Evolutionary conservation across 2,888 invertebrate species (phyloP).

Genomic region (Eupithecia tripunctaria): DNA sequence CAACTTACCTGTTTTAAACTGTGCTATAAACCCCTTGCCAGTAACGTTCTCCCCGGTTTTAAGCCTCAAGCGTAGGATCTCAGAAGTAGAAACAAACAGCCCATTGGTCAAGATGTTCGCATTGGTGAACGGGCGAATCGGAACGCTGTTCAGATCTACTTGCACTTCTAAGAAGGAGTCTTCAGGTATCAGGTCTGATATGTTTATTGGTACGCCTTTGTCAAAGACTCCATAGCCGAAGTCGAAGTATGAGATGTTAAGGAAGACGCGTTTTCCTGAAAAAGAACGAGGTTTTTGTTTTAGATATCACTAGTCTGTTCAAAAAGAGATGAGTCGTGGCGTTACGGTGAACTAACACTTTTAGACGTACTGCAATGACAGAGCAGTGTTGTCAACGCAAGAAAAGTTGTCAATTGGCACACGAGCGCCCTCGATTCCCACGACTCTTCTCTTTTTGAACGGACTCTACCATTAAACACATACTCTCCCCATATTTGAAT

Average conservation of each 20-base stretch:
- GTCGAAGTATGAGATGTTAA: conserved; percentile 87
- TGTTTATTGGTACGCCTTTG: conserved; percentile 70
- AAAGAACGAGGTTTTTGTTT: conserved; percentile 19
- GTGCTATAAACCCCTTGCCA: conserved; percentile 87
- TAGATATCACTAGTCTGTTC: too few species aligned
- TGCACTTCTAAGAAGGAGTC: conserved; percentile 83
- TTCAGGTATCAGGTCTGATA: conserved; percentile 60
- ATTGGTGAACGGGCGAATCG: conserved; percentile 85
- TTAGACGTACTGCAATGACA: too few species aligned
- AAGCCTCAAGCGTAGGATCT: conserved; percentile 86
- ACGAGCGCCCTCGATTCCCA: too few species aligned
- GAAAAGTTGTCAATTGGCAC: too few species aligned
- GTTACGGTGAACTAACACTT: too few species aligned
- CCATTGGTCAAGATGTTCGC: conserved; percentile 86
- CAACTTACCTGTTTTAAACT: conserved; percentile 86
- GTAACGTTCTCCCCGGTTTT: conserved; percentile 86
- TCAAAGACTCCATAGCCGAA: conserved; percentile 76
- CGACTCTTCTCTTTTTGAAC: too few species aligned
- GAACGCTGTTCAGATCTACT: conserved; percentile 80
- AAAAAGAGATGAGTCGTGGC: too few species aligned
- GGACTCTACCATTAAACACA: too few species aligned
- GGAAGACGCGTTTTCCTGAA: conserved; percentile 87
- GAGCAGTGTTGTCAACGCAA: too few species aligned
- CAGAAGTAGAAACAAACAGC: conserved; percentile 86
- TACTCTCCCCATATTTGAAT: too few species aligned